Evolutionary conservation across 2,113 vertebrate species (phyloP), one percentile per base, ranked within the genome.

Genomic region (Ageneiosus marmoratus): DNA sequence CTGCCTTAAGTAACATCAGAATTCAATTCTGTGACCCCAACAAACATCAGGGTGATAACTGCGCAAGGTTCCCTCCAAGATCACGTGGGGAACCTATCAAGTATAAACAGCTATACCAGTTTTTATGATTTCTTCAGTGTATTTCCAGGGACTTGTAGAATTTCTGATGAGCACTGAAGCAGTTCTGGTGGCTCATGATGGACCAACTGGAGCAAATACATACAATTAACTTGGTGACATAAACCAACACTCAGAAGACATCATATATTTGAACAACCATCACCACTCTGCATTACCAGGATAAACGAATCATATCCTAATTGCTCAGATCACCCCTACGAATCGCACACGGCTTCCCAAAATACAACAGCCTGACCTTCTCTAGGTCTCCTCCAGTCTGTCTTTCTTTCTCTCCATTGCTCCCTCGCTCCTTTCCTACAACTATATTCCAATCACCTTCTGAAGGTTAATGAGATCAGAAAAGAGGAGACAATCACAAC

Each of bases 401-500:
- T 41, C 34, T 44, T 24, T 32, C 29, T 37, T 70, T 44, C 13
- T 22, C 22, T 44, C 27, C n/a, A 1, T 22, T 50, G 5, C 32
- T 20, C 65, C 50, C 50, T 48, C n/a, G 2, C 8, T 53, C 41
- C 48, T 60, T 34, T 37, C 44, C 37, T 29, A 60, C 76, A 6
- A 46, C 48, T 22, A 69, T 50, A 77, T 67, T 7, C 76, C 58
- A 51, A 74, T 74, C 83, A 60, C 77, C 69, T 63, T 84, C 67
- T 74, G 77, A 80, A 84, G 83, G 69, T 80, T 79, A 74, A 63
- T 70, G 44, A 62, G 67, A 73, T 65, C 44, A 63, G 77, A 48
- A 53, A 16, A 60, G 67, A 73, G 80, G 37, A 46, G 50, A 48
- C 15, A 29, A 29, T 24, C 67, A 34, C 29, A 79, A 13, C 27